Evolutionary conservation across 2,797 vertebrate genomes (phyloP).

Genomic region (Smutsia gigantea): DNA sequence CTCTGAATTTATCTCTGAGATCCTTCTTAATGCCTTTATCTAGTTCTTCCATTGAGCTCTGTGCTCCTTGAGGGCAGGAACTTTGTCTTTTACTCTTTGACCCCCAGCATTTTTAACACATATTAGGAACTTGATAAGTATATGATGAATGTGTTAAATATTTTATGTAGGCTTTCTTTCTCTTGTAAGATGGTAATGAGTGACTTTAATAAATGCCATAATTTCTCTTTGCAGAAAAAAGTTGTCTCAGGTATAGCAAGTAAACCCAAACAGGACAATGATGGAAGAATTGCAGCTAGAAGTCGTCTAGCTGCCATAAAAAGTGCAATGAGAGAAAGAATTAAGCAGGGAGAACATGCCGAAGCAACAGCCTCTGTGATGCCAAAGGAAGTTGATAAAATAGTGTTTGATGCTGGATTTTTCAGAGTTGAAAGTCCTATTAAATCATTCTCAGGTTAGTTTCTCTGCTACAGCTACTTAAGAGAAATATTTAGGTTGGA

Average conservation of each 20-base stretch:
- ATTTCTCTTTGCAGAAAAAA: constrained; percentile 84
- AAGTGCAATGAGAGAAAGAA: constrained; percentile 91
- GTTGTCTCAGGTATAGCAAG: not conserved
- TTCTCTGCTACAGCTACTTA: constrained; percentile 10
- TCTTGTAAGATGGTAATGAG: not conserved
- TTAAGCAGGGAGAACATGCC: constrained; percentile 76
- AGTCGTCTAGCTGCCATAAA: constrained; percentile 92
- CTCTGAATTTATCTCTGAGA: not conserved
- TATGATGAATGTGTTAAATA: not conserved
- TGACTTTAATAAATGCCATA: not conserved
- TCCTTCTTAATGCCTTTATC: not conserved
- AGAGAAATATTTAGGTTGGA: not conserved
- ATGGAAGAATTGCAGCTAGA: constrained; percentile 87
- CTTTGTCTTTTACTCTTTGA: constrained; percentile 7
- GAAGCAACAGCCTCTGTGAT: not conserved
- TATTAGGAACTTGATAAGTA: not conserved
- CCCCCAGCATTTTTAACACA: not conserved
- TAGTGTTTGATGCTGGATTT: constrained; percentile 93
- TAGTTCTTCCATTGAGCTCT: not conserved
- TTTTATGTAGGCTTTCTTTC: not conserved
- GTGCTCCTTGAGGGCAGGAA: not conserved
- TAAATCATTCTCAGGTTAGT: constrained; percentile 89
- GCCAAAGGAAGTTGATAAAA: constrained; percentile 78
- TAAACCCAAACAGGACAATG: constrained; percentile 78
- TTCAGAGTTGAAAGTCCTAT: constrained; percentile 94